Percentiles rank a stretch among this genome's conserved stretches.
phyloP scores from a whole-genome alignment of 2,888 invertebrate species.

The Osmoderma eremita region DNA sequence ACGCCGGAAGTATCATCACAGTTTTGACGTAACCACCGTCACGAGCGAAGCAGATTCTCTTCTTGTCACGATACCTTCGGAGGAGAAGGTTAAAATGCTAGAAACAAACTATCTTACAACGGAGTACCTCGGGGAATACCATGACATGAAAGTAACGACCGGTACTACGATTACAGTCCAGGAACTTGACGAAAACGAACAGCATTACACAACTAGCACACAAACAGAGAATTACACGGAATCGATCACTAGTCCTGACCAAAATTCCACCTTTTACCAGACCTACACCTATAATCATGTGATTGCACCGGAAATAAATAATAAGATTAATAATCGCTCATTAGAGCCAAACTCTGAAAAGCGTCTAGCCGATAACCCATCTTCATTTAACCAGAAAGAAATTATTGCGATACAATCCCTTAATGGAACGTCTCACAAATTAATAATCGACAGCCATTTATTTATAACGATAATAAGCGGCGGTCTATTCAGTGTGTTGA shows the following conservation, averaged over 20 bases:
- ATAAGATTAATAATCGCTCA: neutral
- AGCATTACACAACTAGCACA: neutral
- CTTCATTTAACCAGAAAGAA: neutral
- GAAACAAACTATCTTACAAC: neutral
- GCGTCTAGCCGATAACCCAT: too few species aligned
- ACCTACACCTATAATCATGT: too few species aligned
- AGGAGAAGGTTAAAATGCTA: neutral
- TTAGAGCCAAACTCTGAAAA: neutral
- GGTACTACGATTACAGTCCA: neutral
- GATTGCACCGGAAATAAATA: neutral
- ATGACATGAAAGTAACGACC: neutral
- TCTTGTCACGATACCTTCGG: neutral
- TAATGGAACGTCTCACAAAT: slow-evolving; percentile 2
- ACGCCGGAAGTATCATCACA: neutral
- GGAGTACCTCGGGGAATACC: neutral
- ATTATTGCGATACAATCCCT: neutral
- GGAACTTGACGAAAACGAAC: neutral
- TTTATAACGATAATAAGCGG: slow-evolving; percentile 57
- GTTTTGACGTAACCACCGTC: neutral
- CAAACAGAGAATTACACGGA: neutral
- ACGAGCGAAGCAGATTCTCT: neutral
- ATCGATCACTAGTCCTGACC: neutral
- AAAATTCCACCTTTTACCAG: too few species aligned
- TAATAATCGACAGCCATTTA: slow-evolving; percentile 33
- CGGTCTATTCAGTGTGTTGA: slow-evolving; percentile 66